phyloP scores from a whole-genome alignment of 2,113 vertebrate species.

The Rhinolophus ferrumequinum region DNA sequence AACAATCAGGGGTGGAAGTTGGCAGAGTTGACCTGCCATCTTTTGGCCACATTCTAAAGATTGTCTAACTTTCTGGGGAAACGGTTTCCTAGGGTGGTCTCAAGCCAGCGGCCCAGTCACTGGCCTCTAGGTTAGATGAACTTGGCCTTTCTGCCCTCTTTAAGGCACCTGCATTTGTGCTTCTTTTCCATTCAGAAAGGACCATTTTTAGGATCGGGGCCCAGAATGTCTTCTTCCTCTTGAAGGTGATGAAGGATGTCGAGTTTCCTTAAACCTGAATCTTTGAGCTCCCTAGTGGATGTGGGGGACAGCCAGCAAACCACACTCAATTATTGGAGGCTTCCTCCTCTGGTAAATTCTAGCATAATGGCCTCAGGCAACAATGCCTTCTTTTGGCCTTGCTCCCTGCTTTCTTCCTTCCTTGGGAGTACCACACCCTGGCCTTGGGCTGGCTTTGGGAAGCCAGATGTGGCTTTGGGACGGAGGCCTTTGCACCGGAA shows the following conservation, averaged over 20 bases:
- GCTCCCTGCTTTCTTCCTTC: conserved; percentile 37
- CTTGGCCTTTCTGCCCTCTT: neutral
- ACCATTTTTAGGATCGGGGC: neutral
- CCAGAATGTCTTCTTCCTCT: neutral
- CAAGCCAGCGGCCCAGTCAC: neutral
- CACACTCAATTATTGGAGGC: neutral
- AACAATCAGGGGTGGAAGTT: neutral
- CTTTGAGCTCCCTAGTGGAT: neutral
- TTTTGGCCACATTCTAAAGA: neutral
- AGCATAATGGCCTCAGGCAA: neutral
- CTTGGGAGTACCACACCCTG: neutral
- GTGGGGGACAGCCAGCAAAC: neutral
- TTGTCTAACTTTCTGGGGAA: neutral
- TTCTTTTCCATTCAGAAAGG: neutral
- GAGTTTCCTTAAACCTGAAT: neutral
- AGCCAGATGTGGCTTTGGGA: neutral
- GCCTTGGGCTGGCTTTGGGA: neutral
- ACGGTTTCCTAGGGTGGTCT: too few species aligned
- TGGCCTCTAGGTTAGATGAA: accelerated
- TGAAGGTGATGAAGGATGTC: neutral
- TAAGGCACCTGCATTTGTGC: neutral
- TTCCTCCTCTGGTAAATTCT: neutral
- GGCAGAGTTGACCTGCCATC: neutral
- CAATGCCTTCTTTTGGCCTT: neutral
- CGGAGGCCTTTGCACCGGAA: neutral